Conservation (phyloP, 2,797 vertebrate species). For the Macroramphosus scolopax region DNA sequence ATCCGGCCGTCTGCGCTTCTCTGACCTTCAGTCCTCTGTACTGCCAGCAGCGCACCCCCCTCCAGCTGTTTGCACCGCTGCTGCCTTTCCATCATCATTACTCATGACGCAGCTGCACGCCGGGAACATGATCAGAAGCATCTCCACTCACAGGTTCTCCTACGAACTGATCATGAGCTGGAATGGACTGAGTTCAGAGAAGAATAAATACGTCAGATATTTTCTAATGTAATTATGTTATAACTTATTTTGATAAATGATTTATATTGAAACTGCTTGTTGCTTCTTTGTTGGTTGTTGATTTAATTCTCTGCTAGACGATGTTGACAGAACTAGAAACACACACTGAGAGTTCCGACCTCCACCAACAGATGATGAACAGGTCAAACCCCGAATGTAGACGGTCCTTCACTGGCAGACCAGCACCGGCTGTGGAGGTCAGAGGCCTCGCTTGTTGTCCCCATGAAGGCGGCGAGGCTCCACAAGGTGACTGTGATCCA, state of each 20-base stretch:
- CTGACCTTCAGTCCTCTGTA: conserved; percentile 18
- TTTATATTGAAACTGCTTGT: conserved; percentile 16
- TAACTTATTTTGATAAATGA: conserved; percentile 62
- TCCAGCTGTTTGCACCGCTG: conserved; percentile 49
- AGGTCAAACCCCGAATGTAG: too few species aligned
- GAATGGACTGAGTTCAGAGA: conserved; percentile 1
- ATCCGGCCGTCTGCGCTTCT: conserved; percentile 3
- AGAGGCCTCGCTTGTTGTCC: too few species aligned
- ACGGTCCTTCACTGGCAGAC: too few species aligned
- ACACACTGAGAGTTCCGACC: too few species aligned
- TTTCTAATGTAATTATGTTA: conserved; percentile 41
- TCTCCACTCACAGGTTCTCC: not conserved
- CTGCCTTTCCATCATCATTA: conserved; percentile 28
- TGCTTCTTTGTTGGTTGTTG: too few species aligned
- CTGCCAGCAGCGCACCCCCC: conserved; percentile 28
- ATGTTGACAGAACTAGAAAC: too few species aligned
- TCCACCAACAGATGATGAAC: too few species aligned
- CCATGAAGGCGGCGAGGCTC: too few species aligned
- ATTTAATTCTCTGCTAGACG: too few species aligned
- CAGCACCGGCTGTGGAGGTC: too few species aligned
- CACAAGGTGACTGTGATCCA: too few species aligned
- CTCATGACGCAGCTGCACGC: conserved; percentile 11
- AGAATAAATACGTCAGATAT: conserved; percentile 1
- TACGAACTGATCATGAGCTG: not conserved
- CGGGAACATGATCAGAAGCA: too few species aligned